Evolutionary conservation across 2,113 vertebrate genomes (phyloP), one percentile per base, ranked within the genome.

Genomic region (Tyto alba): DNA sequence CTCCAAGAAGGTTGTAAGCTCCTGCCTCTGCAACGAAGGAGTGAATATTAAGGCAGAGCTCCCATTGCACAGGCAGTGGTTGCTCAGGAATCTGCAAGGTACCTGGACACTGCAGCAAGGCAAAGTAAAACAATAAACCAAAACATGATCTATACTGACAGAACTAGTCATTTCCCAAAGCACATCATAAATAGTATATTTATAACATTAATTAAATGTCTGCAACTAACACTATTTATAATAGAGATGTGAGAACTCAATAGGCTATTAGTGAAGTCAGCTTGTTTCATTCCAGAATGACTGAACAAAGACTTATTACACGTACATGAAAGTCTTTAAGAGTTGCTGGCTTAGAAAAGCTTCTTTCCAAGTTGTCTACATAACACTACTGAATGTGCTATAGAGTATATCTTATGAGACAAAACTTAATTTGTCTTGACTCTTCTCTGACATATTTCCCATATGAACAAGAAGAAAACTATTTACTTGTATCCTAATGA

Each of bases 151-250:
- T 75, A 55, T 79, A 76, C 68, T 62, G 74, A 95, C 45, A 85
- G 69, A 93, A 71, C 13, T 57, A 91, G 80, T 75, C 10, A 16
- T 64, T 95, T 97, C 88, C 85, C 85, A 92, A 78, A 94, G 83
- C 38, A 62, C 71, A 45, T 94, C 76, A 67, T 92, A 97, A 95
- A 95, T 94, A 88, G 84, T 83, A 19, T 84, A 72, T 95, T 96
- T 97, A 94, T 89, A 96, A 90, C 75, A 95, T 96, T 95, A 95
- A 93, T 97, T 97, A 97, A 97, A 95, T 86, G 82, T 93, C 73
- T 36, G 68, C 55, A 86, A 95, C 95, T 95, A 94, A 97, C 95
- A 94, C 96, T 95, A 96, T 94, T 97, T 97, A 86, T 93, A 92
- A 92, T 91, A 93, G 85, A 89, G 68, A 95, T 87, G 40, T 32